These are phyloP conservation scores for Odontocerum albicorne DNA, from an alignment of 2,888 invertebrate species.

Conservation along the genomic window DNA sequence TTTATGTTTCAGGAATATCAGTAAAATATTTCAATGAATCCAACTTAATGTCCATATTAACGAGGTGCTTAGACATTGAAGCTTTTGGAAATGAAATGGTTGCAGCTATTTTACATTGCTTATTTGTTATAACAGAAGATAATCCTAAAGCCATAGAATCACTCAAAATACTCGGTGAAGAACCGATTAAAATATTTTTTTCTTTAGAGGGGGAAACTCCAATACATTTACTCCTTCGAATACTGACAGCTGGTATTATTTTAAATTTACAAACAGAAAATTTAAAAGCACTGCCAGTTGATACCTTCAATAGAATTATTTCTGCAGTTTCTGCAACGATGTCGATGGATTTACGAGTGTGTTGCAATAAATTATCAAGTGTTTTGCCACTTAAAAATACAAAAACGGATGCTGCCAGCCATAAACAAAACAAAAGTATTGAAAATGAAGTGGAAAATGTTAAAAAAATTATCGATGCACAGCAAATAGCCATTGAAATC, in stretches of 20 bases:
- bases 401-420: conserved; percentile 44
- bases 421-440: conserved; percentile 48
- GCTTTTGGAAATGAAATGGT: conserved; percentile 60
- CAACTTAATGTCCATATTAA: conserved; percentile 60
- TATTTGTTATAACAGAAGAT: conserved; percentile 72
- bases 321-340: conserved; percentile 56
- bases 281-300: conserved; percentile 47
- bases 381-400: conserved; percentile 49
- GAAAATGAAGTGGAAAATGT: conserved; percentile 55
- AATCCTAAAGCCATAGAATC: conserved; percentile 60
- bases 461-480: conserved; percentile 63
- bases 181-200: conserved; percentile 49
- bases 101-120: conserved; percentile 63
- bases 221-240: conserved; percentile 54
- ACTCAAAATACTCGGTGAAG: conserved; percentile 54
- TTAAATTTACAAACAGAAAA: conserved; percentile 56
- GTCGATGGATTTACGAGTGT: conserved; percentile 55
- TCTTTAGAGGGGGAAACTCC: conserved; percentile 48
- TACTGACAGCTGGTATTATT: conserved; percentile 60
- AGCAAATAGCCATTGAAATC: conserved; percentile 69
- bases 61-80: conserved; percentile 60
- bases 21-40: conserved; percentile 67
- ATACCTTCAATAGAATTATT: conserved; percentile 54
- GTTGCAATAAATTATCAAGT: conserved; percentile 55
- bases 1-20: conserved; percentile 54